Evolutionary conservation across 2,888 invertebrate genomes (phyloP).

Genomic region (Lithophane semibrunnea): DNA sequence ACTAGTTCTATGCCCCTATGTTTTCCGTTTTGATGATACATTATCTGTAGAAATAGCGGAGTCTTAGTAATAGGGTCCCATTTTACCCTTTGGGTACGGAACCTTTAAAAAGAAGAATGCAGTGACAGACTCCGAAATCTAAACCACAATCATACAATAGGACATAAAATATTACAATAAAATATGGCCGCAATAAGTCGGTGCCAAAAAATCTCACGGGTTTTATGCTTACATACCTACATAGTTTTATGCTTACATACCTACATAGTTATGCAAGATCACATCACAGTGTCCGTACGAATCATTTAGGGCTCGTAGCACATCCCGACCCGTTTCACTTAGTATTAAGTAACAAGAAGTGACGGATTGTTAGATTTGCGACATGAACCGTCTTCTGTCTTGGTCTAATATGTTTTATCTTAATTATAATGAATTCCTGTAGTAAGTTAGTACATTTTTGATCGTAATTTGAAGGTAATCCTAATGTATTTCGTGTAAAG

Average conservation of each 20-base stretch:
- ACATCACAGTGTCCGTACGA: constrained; percentile 2
- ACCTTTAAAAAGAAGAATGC: no score
- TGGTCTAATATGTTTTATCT: neutral
- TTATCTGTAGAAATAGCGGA: no score
- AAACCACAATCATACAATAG: no score
- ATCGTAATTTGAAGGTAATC: neutral
- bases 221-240: no score
- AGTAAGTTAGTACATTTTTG: neutral
- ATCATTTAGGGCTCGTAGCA: constrained; percentile 21
- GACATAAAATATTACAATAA: neutral
- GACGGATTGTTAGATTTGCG: constrained; percentile 24
- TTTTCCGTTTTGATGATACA: no score
- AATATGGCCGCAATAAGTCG: neutral
- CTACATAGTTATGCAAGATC: neutral
- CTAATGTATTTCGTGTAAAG: no score
- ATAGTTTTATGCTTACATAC: neutral
- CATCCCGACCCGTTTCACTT: constrained; percentile 38
- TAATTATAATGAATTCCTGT: neutral
- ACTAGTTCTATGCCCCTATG: no score
- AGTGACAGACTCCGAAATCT: no score
- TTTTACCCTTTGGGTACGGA: no score
- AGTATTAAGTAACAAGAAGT: constrained; percentile 19
- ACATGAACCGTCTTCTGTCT: neutral
- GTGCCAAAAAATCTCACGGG: no score
- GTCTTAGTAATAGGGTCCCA: no score